Evolutionary conservation across 2,113 vertebrate species (phyloP).

Genomic region (Aepyceros melampus): DNA sequence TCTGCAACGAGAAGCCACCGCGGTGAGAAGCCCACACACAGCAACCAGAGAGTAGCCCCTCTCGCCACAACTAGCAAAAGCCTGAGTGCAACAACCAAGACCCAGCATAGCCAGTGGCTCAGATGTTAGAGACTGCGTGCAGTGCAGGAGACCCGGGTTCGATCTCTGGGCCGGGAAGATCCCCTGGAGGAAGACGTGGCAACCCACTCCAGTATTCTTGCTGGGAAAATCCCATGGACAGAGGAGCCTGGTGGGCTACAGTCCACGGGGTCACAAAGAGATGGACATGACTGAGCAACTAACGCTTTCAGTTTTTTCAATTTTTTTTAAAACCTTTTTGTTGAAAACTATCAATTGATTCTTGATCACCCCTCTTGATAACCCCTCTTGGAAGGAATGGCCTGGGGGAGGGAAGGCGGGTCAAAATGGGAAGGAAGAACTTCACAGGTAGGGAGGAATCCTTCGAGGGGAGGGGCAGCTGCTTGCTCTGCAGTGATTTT

Average conservation of each 20-base stretch:
- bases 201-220: background rate
- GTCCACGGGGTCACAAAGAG: background rate
- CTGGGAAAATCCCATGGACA: background rate
- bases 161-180: background rate
- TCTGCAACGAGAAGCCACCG: fast-evolving
- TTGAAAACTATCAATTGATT: background rate
- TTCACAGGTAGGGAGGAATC: fast-evolving
- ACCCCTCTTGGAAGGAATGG: background rate
- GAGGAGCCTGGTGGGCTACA: background rate
- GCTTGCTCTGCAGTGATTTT: background rate
- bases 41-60: background rate
- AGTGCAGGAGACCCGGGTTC: background rate
- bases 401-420: fast-evolving
- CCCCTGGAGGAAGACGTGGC: background rate
- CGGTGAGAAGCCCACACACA: background rate
- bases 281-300: background rate
- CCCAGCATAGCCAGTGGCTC: background rate
- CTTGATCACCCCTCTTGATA: background rate
- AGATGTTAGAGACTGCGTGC: background rate
- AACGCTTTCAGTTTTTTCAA: background rate
- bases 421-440: background rate
- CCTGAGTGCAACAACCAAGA: background rate
- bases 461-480: fast-evolving
- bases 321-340: background rate
- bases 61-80: background rate